phyloP scores from a whole-genome alignment of 2,113 vertebrate genomes.

The Pelodiscus sinensis region DNA sequence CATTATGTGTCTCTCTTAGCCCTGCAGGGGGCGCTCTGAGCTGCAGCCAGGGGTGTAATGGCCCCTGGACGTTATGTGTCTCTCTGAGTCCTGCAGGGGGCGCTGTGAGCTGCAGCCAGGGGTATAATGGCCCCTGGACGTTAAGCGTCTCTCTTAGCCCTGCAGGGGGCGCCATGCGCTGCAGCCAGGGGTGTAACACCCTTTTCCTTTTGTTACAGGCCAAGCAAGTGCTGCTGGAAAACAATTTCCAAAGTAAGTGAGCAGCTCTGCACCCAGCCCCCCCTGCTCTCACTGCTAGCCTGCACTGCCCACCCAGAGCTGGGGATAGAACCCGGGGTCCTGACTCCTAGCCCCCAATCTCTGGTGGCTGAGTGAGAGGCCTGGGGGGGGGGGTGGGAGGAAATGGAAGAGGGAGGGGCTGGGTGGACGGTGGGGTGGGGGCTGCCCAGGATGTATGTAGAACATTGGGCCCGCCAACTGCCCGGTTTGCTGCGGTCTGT shows the following conservation, averaged over 20 bases:
- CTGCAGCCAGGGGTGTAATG: too few species aligned
- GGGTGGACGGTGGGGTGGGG: too few species aligned
- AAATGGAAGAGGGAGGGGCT: background rate
- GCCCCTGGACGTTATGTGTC: too few species aligned
- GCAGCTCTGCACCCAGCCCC: background rate
- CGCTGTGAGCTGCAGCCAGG: background rate
- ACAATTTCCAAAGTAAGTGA: conserved; percentile 85
- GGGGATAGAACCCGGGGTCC: background rate
- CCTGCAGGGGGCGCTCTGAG: too few species aligned
- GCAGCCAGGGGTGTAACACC: background rate
- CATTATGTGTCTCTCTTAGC: too few species aligned
- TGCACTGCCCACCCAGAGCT: too few species aligned
- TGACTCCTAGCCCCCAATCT: background rate
- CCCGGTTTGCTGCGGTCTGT: too few species aligned
- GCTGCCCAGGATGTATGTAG: too few species aligned
- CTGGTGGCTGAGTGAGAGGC: background rate
- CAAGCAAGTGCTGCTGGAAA: conserved; percentile 89
- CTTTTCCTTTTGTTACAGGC: conserved; percentile 77
- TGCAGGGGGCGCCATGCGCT: background rate
- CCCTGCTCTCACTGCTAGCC: too few species aligned
- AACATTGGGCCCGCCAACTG: background rate
- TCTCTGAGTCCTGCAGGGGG: background rate
- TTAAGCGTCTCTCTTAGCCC: too few species aligned
- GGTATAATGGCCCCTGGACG: too few species aligned
- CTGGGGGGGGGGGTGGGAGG: background rate